Evolutionary conservation across 1,140 invertebrate species (phyloP), one percentile per base, ranked within the genome.

Genomic region (Trypoxylus dichotomus): DNA sequence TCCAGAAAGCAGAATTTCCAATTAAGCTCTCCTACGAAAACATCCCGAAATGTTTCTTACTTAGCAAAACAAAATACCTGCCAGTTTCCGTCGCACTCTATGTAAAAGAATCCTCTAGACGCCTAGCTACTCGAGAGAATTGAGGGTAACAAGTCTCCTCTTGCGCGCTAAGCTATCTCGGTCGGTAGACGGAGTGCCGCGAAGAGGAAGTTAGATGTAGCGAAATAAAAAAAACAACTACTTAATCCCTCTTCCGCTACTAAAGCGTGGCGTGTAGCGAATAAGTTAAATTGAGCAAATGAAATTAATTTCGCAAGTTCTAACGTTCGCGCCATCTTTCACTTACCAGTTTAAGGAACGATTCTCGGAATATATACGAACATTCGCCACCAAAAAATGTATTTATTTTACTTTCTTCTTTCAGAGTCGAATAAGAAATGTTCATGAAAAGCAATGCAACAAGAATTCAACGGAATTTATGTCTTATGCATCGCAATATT

Each of bases 261-360:
- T 15, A 54, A 54, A 54, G 47, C 47, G 11, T 19, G 21, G 24
- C 21, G 21, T 68, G 60, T 68, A 29, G 8, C 60, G 15, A 54
- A 54, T 68, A 25, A 68, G 60, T 68, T 68, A 68, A 68, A 68
- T 29, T 68, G 60, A 24, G 60, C 19, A 68, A 68, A 68, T 68
- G 24, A 15, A 68, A 68, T 68, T 68, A 68, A 68, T 68, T 68
- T 24, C 24, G 8, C 24, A 15, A 24, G 60, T 29, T 68, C 60
- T 27, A 27, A 27, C 27, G 60, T 15, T 5, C 1, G 21, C 60
- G 24, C 7, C 5, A 3, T 6, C 10, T n/a, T n/a, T 5, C 6
- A 54, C 47, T 54, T 13, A 54, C 15, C 47, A 54, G 19, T 37
- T 37, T 68, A 24, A 0, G 60, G 60, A 68, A 68, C 10, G 21